Conservation (phyloP, 2,888 invertebrate genomes). For the Orchestes rusci region DNA sequence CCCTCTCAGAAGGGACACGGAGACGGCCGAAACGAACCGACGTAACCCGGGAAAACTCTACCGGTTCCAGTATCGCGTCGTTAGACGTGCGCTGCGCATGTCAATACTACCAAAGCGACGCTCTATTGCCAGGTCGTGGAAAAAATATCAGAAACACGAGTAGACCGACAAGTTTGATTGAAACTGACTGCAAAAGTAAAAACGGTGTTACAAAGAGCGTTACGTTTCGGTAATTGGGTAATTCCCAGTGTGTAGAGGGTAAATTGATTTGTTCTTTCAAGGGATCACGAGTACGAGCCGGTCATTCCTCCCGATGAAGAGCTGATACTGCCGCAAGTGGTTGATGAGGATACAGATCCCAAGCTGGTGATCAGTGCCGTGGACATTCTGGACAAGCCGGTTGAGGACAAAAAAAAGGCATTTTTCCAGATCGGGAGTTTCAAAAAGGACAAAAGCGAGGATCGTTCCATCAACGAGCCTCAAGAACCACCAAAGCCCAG, state of each 20-base stretch:
- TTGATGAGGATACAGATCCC: slow-evolving; percentile 49
- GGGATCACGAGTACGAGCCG: slow-evolving; percentile 91
- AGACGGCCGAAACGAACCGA: slow-evolving; percentile 53
- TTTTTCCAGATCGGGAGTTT: slow-evolving; percentile 11
- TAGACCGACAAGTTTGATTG: no score
- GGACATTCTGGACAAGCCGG: slow-evolving; percentile 16
- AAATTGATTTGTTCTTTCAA: slow-evolving; percentile 44
- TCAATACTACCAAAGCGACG: slow-evolving; percentile 78
- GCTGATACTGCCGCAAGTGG: slow-evolving; percentile 31
- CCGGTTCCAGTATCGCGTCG: slow-evolving; percentile 54
- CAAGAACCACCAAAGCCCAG: background rate
- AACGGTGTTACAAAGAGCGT: slow-evolving; percentile 16
- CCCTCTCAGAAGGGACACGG: slow-evolving; percentile 62
- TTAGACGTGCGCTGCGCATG: slow-evolving; percentile 80
- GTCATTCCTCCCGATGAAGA: slow-evolving; percentile 59
- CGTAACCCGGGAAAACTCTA: slow-evolving; percentile 65
- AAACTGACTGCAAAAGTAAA: no score
- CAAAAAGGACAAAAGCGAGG: background rate
- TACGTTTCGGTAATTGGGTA: slow-evolving; percentile 21
- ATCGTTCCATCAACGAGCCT: background rate
- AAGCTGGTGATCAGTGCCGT: slow-evolving; percentile 18
- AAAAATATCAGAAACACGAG: slow-evolving; percentile 34
- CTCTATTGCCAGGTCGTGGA: slow-evolving; percentile 53
- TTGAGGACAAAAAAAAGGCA: slow-evolving; percentile 16
- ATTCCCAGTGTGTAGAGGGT: background rate